A percentile compares a stretch with the other conserved stretches of the same genome.
Evolutionary conservation across 2,797 vertebrate species (phyloP).

Genomic region (Liparis tanakae): DNA sequence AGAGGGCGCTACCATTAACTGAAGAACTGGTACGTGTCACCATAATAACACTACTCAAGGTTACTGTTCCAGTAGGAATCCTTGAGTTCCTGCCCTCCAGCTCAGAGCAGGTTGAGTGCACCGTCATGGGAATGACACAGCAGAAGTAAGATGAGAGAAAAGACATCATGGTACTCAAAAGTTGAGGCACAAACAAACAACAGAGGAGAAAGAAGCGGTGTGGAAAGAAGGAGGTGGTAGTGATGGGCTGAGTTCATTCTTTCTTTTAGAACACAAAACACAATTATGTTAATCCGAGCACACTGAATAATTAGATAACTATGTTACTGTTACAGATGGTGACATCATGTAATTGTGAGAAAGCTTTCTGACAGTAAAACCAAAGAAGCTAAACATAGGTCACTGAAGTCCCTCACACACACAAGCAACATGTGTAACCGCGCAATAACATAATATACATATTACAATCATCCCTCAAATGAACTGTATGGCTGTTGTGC

Average conservation of each 20-base stretch:
- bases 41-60: constrained; percentile 5
- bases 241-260: neutral
- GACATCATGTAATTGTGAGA: constrained; percentile 11
- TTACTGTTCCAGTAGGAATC: constrained; percentile 18
- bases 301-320: constrained; percentile 9
- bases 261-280: constrained; percentile 4
- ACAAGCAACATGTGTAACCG: constrained; percentile 7
- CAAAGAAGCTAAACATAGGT: neutral
- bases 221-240: neutral
- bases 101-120: neutral
- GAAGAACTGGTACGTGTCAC: constrained; percentile 67
- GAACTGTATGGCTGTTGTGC: constrained; percentile 16
- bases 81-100: neutral
- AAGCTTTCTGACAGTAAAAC: neutral
- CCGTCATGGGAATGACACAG: constrained; percentile 6
- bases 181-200: neutral
- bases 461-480: constrained; percentile 8
- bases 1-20: constrained; percentile 43
- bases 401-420: neutral
- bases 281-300: constrained; percentile 11
- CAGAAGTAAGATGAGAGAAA: neutral
- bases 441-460: constrained; percentile 8
- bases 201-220: neutral
- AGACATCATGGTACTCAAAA: constrained; percentile 2
- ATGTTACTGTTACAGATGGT: constrained; percentile 19